Percentiles rank a stretch among this genome's conserved stretches.
Conservation (phyloP, 2,888 invertebrate species). For the Uloborus plumipes region DNA sequence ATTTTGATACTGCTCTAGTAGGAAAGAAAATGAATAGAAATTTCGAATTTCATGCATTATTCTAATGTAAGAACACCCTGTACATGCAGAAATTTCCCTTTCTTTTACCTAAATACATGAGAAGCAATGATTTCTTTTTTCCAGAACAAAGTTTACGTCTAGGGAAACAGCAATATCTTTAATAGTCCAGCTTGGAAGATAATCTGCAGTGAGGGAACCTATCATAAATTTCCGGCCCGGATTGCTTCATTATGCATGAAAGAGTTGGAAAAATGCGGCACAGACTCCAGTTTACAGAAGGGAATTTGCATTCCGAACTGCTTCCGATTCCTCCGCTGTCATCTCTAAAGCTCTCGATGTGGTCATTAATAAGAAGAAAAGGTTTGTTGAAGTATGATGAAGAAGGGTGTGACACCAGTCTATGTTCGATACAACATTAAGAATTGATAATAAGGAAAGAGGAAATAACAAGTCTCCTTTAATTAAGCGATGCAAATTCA, state of each 20-base stretch:
- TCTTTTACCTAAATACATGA: too few relatives aligned
- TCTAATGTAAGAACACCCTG: too few relatives aligned
- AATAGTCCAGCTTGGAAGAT: too few relatives aligned
- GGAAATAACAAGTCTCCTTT: conserved; percentile 28
- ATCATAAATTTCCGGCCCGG: conserved; percentile 14
- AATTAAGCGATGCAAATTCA: conserved; percentile 43
- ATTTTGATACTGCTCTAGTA: too few relatives aligned
- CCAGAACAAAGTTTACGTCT: too few relatives aligned
- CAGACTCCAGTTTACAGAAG: conserved; percentile 22
- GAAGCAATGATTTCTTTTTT: too few relatives aligned
- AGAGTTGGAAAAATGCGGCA: conserved; percentile 6
- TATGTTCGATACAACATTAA: conserved; percentile 4
- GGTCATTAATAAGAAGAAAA: conserved; percentile 26
- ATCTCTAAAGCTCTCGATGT: conserved; percentile 9
- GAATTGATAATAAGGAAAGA: conserved; percentile 32
- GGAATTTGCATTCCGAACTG: conserved; percentile 22
- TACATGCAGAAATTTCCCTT: too few relatives aligned
- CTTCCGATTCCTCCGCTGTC: not conserved
- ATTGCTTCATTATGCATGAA: conserved; percentile 25
- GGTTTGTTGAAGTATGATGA: conserved; percentile 2
- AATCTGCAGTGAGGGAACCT: conserved; percentile 3
- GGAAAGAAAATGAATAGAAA: too few relatives aligned
- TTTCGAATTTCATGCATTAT: too few relatives aligned
- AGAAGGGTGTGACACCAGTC: not conserved
- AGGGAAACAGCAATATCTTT: too few relatives aligned